phyloP scores from a whole-genome alignment of 2,888 invertebrate genomes.

The Miltochrista miniata region DNA sequence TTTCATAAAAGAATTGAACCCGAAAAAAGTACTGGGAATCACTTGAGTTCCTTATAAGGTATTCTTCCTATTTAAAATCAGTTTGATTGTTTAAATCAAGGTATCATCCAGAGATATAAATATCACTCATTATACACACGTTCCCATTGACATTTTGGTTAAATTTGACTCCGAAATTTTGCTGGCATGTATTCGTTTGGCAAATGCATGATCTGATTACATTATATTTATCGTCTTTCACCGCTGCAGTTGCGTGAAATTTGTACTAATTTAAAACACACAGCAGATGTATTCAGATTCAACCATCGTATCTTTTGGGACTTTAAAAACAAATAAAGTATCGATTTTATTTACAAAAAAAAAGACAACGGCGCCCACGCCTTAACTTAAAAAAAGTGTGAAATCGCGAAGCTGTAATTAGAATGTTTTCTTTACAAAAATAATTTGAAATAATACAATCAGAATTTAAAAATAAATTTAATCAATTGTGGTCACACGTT shows the following conservation, averaged over 20 bases:
- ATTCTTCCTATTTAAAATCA: no score
- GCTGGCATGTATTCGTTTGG: constrained; percentile 14
- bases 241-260: constrained; percentile 17
- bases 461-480: no score
- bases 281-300: constrained; percentile 4
- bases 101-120: no score
- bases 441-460: neutral
- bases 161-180: no score
- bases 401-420: neutral
- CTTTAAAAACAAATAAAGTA: neutral
- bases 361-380: neutral
- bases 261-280: constrained; percentile 9
- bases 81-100: no score
- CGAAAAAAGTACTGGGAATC: no score
- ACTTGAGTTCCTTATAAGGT: no score
- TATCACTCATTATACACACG: no score
- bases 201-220: constrained; percentile 22
- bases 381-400: neutral
- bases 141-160: no score
- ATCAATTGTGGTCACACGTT: no score
- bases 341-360: neutral
- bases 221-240: constrained; percentile 7
- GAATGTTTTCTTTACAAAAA: neutral
- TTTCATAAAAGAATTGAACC: no score
- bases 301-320: neutral